Evolutionary conservation across 2,888 invertebrate genomes (phyloP).

Genomic region (Encarsia formosa): DNA sequence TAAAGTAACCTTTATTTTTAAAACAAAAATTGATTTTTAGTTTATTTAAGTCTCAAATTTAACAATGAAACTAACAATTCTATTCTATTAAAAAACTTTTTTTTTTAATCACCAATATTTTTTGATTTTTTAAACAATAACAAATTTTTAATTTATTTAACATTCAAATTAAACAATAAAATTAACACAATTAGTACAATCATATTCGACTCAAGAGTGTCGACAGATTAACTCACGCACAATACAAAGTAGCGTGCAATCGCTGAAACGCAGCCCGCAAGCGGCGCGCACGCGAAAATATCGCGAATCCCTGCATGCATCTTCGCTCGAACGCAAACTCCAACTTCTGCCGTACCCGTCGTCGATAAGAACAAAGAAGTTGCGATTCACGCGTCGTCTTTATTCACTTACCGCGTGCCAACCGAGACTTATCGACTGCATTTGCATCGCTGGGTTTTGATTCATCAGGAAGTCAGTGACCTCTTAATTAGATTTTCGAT

Average conservation of each 20-base stretch:
- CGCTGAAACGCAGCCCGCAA: not conserved
- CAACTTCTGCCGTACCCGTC: constrained; percentile 12
- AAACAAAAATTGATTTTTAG: too few relatives aligned
- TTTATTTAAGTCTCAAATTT: too few relatives aligned
- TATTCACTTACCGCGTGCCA: not conserved
- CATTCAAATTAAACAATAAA: too few relatives aligned
- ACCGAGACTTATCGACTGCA: constrained; percentile 20
- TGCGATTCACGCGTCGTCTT: not conserved
- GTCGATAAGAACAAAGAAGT: constrained; percentile 21
- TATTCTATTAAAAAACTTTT: too few relatives aligned
- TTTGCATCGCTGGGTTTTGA: not conserved
- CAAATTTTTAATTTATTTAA: too few relatives aligned
- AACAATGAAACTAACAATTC: too few relatives aligned
- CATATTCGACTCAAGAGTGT: too few relatives aligned
- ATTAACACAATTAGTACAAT: too few relatives aligned
- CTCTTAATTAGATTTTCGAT: not conserved
- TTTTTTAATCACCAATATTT: too few relatives aligned
- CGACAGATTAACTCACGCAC: not conserved
- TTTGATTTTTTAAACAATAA: too few relatives aligned
- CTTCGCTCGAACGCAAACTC: not conserved
- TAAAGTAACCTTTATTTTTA: too few relatives aligned
- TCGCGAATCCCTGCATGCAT: not conserved
- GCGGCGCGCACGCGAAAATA: not conserved
- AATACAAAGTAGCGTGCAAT: not conserved
- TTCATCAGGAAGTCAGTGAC: not conserved